A percentile compares a stretch with the other conserved stretches of the same genome.
These are phyloP conservation scores for Cyclophora punctaria DNA, from an alignment of 2,888 invertebrate species.

Conservation along the genomic window DNA sequence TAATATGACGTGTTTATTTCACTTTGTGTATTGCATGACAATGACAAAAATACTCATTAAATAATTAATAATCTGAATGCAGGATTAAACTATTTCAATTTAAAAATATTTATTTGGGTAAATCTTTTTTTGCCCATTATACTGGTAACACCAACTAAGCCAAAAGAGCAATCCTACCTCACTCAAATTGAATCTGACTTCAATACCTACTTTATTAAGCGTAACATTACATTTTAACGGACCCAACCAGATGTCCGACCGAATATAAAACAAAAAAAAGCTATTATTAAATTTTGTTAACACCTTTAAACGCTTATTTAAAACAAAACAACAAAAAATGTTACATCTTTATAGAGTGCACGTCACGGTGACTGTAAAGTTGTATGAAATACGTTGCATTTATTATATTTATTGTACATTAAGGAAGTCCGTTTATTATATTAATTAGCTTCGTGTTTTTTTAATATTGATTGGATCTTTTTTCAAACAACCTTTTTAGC, in stretches of 20 bases:
- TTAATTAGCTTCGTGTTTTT: not conserved
- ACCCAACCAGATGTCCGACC: slow-evolving; percentile 6
- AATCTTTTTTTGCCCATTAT: no score
- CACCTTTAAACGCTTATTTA: slow-evolving; percentile 24
- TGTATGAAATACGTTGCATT: slow-evolving; percentile 8
- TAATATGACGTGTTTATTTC: no score
- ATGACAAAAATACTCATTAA: no score
- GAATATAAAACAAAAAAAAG: slow-evolving; percentile 2
- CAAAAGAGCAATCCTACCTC: no score
- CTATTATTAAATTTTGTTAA: slow-evolving; percentile 22
- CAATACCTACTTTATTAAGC: not conserved
- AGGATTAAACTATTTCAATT: no score
- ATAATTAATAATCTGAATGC: no score
- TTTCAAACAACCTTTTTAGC: no score
- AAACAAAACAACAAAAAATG: slow-evolving; percentile 9
- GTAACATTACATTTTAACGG: not conserved
- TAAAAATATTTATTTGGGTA: no score
- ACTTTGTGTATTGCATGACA: no score
- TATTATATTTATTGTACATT: slow-evolving; percentile 5
- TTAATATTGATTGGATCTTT: no score
- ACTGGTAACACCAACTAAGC: no score
- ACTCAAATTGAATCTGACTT: no score
- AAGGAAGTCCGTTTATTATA: not conserved
- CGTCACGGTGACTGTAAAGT: slow-evolving; percentile 18
- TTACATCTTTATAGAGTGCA: not conserved